Evolutionary conservation across 2,113 vertebrate species (phyloP).

Genomic region (Syngnathus typhle): DNA sequence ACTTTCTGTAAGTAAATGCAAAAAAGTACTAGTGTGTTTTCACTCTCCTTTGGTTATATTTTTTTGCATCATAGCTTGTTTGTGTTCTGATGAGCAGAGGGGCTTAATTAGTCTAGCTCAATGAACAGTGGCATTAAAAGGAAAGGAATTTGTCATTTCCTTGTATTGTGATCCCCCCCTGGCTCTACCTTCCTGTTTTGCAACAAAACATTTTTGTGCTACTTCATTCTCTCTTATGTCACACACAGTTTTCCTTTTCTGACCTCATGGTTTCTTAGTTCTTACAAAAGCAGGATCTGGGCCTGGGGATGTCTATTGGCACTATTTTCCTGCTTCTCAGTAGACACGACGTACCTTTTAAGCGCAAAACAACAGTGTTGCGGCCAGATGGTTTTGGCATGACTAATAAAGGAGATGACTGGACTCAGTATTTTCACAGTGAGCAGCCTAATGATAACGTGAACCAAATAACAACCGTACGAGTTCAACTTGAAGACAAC

Average conservation of each 20-base stretch:
- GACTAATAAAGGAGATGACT: slow-evolving; percentile 17
- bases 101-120: not conserved
- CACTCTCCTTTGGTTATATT: not conserved
- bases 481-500: not conserved
- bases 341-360: slow-evolving; percentile 52
- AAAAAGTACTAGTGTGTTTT: too few relatives aligned
- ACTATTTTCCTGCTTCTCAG: slow-evolving; percentile 48
- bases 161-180: slow-evolving; percentile 12
- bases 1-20: not conserved
- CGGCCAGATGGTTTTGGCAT: slow-evolving; percentile 56
- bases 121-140: slow-evolving; percentile 15
- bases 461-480: slow-evolving; percentile 3
- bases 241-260: slow-evolving; percentile 27
- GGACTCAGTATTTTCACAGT: slow-evolving; percentile 18
- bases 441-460: slow-evolving; percentile 2
- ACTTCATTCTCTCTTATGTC: slow-evolving; percentile 17
- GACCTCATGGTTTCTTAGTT: slow-evolving; percentile 31
- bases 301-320: slow-evolving; percentile 43
- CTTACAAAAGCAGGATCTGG: slow-evolving; percentile 61
- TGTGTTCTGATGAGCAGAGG: not conserved
- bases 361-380: slow-evolving; percentile 51
- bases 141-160: not conserved
- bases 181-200: slow-evolving; percentile 2
- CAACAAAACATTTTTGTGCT: slow-evolving; percentile 11
- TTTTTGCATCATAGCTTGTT: not conserved